phyloP scores from a whole-genome alignment of 2,113 vertebrate species.

The Mirza zaza region DNA sequence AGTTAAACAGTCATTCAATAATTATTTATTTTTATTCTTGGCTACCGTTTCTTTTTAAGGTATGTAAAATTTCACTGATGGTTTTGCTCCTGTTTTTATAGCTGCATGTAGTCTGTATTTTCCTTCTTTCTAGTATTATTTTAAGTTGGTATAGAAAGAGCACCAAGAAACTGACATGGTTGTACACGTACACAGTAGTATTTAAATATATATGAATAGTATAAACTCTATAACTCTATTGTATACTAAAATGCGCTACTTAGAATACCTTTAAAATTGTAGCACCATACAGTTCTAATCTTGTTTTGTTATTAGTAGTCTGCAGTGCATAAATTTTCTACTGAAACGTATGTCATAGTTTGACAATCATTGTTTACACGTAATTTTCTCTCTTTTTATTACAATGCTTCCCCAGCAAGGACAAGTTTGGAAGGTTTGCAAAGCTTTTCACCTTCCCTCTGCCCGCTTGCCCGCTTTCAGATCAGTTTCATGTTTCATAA shows the following conservation, averaged over 20 bases:
- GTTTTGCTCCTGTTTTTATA: conserved; percentile 82
- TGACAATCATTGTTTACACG: conserved; percentile 91
- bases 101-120: conserved; percentile 84
- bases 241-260: conserved; percentile 68
- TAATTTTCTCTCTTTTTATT: conserved; percentile 98
- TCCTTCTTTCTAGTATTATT: conserved; percentile 58
- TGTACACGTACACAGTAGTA: conserved; percentile 73
- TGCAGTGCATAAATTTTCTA: conserved; percentile 81
- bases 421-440: conserved; percentile 99
- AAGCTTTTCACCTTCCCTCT: conserved; percentile 99
- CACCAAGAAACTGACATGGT: conserved; percentile 71
- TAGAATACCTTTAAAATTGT: conserved; percentile 77
- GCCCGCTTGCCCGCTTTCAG: conserved; percentile 92
- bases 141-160: conserved; percentile 78
- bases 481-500: conserved; percentile 92
- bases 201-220: conserved; percentile 69
- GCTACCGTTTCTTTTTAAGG: conserved; percentile 89
- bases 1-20: conserved; percentile 78
- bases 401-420: conserved; percentile 99
- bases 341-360: conserved; percentile 84
- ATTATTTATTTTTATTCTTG: conserved; percentile 84
- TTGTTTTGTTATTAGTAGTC: conserved; percentile 81
- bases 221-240: conserved; percentile 68
- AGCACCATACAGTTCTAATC: conserved; percentile 74
- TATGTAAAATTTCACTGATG: conserved; percentile 88